Base-by-base conservation (phyloP, 2,888 invertebrate species). In the Calephelis perditalis region DNA sequence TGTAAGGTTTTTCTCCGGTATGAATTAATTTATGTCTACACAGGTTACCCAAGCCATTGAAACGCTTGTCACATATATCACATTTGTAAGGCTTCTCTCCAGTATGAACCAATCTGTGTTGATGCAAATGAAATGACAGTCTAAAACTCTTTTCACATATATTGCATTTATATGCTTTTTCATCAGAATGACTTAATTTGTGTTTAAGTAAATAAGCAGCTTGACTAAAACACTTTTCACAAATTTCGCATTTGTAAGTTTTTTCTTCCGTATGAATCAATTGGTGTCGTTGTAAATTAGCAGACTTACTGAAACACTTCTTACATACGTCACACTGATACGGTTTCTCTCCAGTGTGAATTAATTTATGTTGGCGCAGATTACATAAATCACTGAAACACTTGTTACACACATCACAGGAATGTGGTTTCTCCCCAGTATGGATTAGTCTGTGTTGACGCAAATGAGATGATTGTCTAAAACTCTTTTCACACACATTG, bases 121-220 rank as follows among this genome's bases (percentile, higher is more conserved):
- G 45, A 45, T n/a, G 45, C 45, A 45, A n/a, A 45, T 45, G 45
- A 45, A n/a, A 45, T 45, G 45, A 45, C 45, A 11, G 45, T 45
- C 45, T 45, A 45, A 45, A 45, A 45, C 45, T 45, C 45, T 45
- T 45, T n/a, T 45, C n/a, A 45, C 45, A 40, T 8, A 40, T 5
- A 40, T 40, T 8, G 8, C 40, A 40, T 40, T 40, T 40, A 40
- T 40, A 40, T 1, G 45, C 7, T 45, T 45, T 45, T 45, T 45
- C 45, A 11, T n/a, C 45, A 45, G 10, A 9, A 45, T 45, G 45
- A 45, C 45, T 45, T n/a, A 45, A n/a, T n/a, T n/a, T 45, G 9
- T 45, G 45, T 45, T 45, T 45, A 45, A 11, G 10, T 10, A 45
- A 45, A 45, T 45, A 45, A 45, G 45, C 10, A 3, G 45, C 10